Evolutionary conservation across 1,140 invertebrate genomes (phyloP).

Genomic region (Ridgeia piscesae): DNA sequence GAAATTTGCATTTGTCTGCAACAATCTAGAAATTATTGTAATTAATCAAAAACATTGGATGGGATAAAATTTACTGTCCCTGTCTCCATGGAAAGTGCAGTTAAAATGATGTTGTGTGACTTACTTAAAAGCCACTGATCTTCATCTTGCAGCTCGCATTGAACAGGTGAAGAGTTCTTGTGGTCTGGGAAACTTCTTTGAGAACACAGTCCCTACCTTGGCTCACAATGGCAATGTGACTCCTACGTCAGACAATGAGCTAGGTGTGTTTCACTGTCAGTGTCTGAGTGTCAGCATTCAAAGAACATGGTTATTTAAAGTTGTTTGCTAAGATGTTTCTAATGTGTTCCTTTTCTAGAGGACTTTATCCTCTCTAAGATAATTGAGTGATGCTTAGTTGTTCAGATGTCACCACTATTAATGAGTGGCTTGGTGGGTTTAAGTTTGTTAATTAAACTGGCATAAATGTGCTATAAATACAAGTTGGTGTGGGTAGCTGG

Average conservation of each 20-base stretch:
- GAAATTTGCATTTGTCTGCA: neutral
- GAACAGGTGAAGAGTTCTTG: constrained; percentile 42
- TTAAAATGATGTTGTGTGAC: neutral
- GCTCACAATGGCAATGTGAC: constrained; percentile 43
- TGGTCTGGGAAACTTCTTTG: constrained; percentile 36
- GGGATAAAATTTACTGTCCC: neutral
- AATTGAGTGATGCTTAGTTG: no score
- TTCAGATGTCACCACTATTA: no score
- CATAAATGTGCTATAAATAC: no score
- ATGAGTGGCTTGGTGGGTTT: no score
- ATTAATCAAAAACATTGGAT: neutral
- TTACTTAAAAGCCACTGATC: neutral
- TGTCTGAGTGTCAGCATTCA: no score
- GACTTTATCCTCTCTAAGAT: neutral
- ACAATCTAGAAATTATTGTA: neutral
- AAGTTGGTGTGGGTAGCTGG: no score
- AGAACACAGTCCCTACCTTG: constrained; percentile 39
- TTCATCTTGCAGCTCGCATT: constrained; percentile 38
- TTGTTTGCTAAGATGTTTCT: no score
- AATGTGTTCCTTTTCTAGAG: no score
- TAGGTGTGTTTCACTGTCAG: constrained; percentile 28
- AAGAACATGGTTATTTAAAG: no score
- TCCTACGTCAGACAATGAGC: constrained; percentile 38
- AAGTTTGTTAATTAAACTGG: no score
- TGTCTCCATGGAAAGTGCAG: neutral